Percentiles rank a stretch among this genome's conserved stretches.
These are phyloP conservation scores for Lucilia cuprina DNA, from an alignment of 1,140 invertebrate species.

Conservation along the genomic window DNA sequence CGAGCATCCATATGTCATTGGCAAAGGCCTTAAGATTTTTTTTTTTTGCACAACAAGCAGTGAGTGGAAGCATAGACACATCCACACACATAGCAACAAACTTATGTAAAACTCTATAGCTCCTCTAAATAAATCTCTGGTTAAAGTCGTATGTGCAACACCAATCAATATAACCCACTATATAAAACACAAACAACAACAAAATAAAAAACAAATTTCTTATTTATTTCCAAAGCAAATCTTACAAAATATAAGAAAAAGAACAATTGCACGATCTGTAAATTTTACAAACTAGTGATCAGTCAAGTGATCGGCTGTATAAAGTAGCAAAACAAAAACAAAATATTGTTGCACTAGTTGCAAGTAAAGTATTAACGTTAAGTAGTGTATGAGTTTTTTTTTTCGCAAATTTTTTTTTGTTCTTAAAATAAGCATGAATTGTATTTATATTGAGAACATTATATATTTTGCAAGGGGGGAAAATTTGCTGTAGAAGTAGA, in stretches of 20 bases:
- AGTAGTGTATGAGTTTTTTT: background rate
- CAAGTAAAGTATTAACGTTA: background rate
- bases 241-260: background rate
- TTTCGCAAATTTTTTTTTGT: too few relatives aligned
- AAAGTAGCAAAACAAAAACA: constrained; percentile 8
- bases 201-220: constrained; percentile 8
- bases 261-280: constrained; percentile 22
- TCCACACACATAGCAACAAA: background rate
- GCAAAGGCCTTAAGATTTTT: constrained; percentile 24
- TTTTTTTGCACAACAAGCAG: background rate
- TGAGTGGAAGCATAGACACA: background rate
- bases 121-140: too few relatives aligned
- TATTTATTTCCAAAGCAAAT: background rate
- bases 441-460: background rate
- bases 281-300: background rate
- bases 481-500: too few relatives aligned
- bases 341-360: constrained; percentile 21
- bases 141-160: background rate
- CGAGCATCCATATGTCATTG: constrained; percentile 26
- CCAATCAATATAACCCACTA: constrained; percentile 30
- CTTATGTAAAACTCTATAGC: too few relatives aligned
- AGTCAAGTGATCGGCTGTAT: constrained; percentile 18
- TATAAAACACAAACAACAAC: background rate
- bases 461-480: too few relatives aligned
- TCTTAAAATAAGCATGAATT: background rate